phyloP scores from a whole-genome alignment of 2,113 vertebrate genomes.

The Calypte anna region DNA sequence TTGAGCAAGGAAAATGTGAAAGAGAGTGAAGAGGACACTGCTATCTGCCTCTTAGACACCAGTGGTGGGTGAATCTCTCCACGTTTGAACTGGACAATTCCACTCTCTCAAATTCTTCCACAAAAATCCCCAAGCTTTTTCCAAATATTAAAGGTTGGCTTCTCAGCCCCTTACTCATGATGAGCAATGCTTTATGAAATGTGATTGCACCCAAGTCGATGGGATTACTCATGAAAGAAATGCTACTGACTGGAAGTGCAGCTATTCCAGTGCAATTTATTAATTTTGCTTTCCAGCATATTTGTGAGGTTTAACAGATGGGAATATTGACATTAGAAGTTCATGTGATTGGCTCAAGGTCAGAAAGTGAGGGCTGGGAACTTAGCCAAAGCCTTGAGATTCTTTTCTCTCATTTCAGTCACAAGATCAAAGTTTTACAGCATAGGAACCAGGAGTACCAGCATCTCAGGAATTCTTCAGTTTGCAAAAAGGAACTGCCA shows the following conservation, averaged over 20 bases:
- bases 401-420: not conserved
- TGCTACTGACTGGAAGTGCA: not conserved
- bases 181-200: constrained; percentile 3
- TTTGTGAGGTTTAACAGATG: constrained; percentile 45
- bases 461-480: not conserved
- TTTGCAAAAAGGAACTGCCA: not conserved
- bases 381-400: constrained; percentile 27
- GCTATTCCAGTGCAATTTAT: constrained; percentile 18
- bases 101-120: not conserved
- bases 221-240: constrained; percentile 37
- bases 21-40: not conserved
- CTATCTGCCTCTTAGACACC: not conserved
- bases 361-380: constrained; percentile 48
- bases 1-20: not conserved
- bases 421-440: constrained; percentile 6
- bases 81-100: not conserved
- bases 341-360: constrained; percentile 50
- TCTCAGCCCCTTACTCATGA: not conserved
- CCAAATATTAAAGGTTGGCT: not conserved
- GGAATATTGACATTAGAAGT: constrained; percentile 58
- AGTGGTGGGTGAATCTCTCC: not conserved
- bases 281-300: constrained; percentile 30
- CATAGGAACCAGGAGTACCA: not conserved
- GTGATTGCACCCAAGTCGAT: not conserved
- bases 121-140: not conserved